Base-by-base conservation (phyloP, 2,888 invertebrate genomes). In the Dasysyrphus albostriatus region DNA sequence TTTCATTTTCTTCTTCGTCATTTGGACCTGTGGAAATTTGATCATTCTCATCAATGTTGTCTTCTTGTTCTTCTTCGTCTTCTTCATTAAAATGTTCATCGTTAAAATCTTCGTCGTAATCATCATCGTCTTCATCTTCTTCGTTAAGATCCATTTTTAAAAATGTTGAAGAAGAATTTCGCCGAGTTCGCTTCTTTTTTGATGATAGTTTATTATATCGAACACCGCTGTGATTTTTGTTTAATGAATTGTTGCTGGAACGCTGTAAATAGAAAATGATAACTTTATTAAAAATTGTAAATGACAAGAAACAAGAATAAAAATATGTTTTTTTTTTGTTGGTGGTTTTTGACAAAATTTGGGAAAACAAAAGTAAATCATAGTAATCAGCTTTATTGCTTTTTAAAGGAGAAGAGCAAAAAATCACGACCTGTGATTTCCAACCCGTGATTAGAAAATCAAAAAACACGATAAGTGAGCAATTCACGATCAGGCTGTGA, bases 131-230 rank as follows among this genome's bases (percentile, higher is more conserved):
- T 4, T 88, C 89, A 5, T 89, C 85, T 32, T 90, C 89, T 7
- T 89, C 89, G 56, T 90, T 88, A 70, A 90, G 88, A 88, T 90
- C 88, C 44, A 88, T 83, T 88, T 90, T 87, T 49, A 89, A 80
- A 59, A 90, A 69, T 4, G 89, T 88, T 6, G 89, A 83, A 3
- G 89, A 82, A 5, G 89, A 88, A 12, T 88, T 88, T 12, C 83
- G 61, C 59, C 83, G 74, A n/a, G 82, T 78, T 12, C 88, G 84
- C 5, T 88, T 81, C 44, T 88, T 89, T 88, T 84, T 88, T 65
- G 89, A 90, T 49, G 90, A 89, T 69, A 92, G 89, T 89, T 92
- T 92, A 42, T 91, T 91, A 82, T 92, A 92, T 16, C 91, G 90
- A 14, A 92, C 90, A 32, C 91, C 91, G 44, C 91, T 91, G 54